phyloP scores from a whole-genome alignment of 2,888 invertebrate species.

The Sphaerophoria taeniata region DNA sequence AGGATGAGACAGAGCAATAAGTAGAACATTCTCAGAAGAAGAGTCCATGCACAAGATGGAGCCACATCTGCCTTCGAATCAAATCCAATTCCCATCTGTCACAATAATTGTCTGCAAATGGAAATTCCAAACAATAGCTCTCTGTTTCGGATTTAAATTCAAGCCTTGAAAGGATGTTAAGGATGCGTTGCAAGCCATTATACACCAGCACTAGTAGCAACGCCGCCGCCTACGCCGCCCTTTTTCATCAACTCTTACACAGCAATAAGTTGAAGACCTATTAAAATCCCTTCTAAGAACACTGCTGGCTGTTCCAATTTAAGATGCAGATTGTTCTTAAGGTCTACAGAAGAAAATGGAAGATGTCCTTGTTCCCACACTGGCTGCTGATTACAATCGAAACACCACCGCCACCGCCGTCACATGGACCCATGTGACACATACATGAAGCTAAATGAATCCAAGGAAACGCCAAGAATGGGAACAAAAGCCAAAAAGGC shows the following conservation, averaged over 20 bases:
- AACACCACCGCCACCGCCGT: not conserved
- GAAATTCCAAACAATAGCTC: constrained; percentile 62
- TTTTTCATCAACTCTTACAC: constrained; percentile 11
- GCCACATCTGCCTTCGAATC: constrained; percentile 68
- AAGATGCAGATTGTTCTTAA: constrained; percentile 63
- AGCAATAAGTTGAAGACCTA: constrained; percentile 58
- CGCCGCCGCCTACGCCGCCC: not conserved
- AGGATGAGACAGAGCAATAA: constrained; percentile 37
- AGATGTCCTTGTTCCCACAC: constrained; percentile 18
- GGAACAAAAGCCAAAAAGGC: constrained; percentile 65
- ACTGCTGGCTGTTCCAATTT: constrained; percentile 70
- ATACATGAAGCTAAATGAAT: constrained; percentile 31
- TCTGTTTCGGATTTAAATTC: constrained; percentile 2
- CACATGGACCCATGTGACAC: constrained; percentile 43
- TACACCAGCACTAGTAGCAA: too few species aligned
- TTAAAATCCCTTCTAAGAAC: constrained; percentile 63
- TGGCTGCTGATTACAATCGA: constrained; percentile 16
- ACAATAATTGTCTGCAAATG: constrained; percentile 74
- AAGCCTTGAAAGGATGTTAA: constrained; percentile 14
- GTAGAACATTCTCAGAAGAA: constrained; percentile 26
- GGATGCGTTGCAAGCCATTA: constrained; percentile 31
- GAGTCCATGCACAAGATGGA: constrained; percentile 9
- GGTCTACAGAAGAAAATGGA: not conserved
- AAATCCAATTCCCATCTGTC: constrained; percentile 73
- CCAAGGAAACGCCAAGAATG: constrained; percentile 53